Evolutionary conservation across 92 coral and sea anemone species (phyloP).

Genomic region (Desmophyllum pertusum): DNA sequence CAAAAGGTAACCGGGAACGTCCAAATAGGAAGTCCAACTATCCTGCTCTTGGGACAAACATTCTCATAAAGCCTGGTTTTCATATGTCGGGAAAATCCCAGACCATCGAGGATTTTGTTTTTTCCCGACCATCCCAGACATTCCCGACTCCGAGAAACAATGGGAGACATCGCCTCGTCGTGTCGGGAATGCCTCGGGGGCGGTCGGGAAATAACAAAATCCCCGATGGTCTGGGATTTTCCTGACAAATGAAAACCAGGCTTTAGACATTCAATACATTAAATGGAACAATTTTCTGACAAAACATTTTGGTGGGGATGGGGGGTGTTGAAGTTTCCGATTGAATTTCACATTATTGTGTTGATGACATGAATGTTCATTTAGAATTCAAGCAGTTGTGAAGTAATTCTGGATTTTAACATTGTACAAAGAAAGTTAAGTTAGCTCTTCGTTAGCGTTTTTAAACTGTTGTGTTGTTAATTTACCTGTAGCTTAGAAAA

Average conservation of each 20-base stretch:
- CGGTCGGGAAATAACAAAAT: too few species aligned
- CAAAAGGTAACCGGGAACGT: background rate
- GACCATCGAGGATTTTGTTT: too few species aligned
- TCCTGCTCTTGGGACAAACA: background rate
- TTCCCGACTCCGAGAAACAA: too few species aligned
- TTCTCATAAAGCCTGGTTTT: too few species aligned
- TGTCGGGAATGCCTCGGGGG: too few species aligned
- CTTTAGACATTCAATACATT: too few species aligned
- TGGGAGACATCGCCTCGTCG: too few species aligned
- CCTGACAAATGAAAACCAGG: too few species aligned
- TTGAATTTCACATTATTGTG: background rate
- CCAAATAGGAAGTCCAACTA: background rate
- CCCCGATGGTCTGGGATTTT: too few species aligned
- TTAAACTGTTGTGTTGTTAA: background rate
- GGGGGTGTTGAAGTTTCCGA: background rate
- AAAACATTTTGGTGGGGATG: background rate
- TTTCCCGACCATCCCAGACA: too few species aligned
- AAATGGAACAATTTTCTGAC: too few species aligned
- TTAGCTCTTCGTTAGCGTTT: background rate
- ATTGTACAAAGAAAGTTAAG: background rate
- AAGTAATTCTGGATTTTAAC: background rate
- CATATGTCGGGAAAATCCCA: too few species aligned
- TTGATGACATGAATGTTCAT: background rate
- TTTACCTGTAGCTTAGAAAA: background rate
- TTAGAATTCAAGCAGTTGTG: background rate